Base-by-base conservation (phyloP, 2,797 vertebrate species). In the Enteromius anoplus region DNA sequence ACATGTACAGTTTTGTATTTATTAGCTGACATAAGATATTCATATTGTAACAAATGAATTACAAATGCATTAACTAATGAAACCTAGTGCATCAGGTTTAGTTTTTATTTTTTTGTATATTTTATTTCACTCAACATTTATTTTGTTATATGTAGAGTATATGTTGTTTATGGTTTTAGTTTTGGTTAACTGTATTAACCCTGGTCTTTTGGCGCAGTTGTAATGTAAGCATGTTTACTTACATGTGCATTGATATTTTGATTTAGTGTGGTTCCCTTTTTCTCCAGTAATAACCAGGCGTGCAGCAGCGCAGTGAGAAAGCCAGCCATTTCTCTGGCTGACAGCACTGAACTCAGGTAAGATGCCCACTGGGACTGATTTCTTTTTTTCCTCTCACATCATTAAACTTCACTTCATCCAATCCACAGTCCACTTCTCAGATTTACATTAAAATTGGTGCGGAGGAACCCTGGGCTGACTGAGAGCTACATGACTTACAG, bases 271-370 rank as follows among this genome's bases (percentile, higher is more conserved):
- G 14, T 21, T 87, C 49, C 37, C 15, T 73, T 78, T 79, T 51
- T 8, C n/a, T 53, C 29, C 94, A 99, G 98, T 90, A 98, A 98
- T 94, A 99, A 93, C 91, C 97, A 99, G 91, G 96, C 97, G 0
- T 98, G 97, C 89, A 97, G 96, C 94, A 97, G 95, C 0, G 96
- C 97, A 0, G 93, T 98, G 80, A 93, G 97, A 91, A 99, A 98
- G 77, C 97, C 97, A 0, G 97, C 98, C 84, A 96, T 99, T 90
- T 99, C 98, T 8, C 94, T 99, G 1, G 97, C 97, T 0, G 98
- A 99, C 90, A 99, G 98, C 95, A 98, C 96, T 0, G 97, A 98
- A 87, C 96, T 99, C 94, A 95, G 97, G 98, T 99, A 90, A 94
- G 80, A 73, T 70, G 69, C 62, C 69, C 75, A 55, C 42, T 65